Evolutionary conservation across 1,140 invertebrate species (phyloP).

Genomic region (Semibalanus balanoides): DNA sequence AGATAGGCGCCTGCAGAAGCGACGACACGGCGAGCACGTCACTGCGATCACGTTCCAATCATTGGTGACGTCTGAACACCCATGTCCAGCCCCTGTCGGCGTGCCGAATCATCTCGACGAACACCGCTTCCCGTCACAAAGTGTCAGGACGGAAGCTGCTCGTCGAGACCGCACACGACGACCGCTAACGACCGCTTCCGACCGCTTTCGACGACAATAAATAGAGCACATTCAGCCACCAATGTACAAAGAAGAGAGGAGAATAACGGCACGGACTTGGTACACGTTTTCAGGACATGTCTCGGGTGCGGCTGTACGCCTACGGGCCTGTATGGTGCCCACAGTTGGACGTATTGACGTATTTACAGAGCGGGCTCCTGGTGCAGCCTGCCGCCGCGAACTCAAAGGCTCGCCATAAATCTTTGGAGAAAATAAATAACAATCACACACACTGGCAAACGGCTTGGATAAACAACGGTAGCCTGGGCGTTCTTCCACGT

Average conservation of each 20-base stretch:
- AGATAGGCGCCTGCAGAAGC: too few species aligned
- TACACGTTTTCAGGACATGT: not conserved
- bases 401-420: not conserved
- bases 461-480: not conserved
- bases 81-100: too few species aligned
- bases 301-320: not conserved
- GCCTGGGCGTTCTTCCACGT: not conserved
- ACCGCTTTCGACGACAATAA: too few species aligned
- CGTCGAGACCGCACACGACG: too few species aligned
- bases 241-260: not conserved
- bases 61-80: too few species aligned
- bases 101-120: too few species aligned
- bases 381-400: too few species aligned
- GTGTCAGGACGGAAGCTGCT: too few species aligned
- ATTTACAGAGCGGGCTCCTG: not conserved
- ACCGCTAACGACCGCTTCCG: too few species aligned
- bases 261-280: not conserved
- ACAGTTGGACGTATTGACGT: not conserved
- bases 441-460: not conserved
- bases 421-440: conserved; percentile 2
- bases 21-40: too few species aligned
- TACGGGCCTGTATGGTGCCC: not conserved
- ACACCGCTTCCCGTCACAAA: too few species aligned
- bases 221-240: not conserved
- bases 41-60: too few species aligned